Evolutionary conservation across 2,797 vertebrate genomes (phyloP).

Genomic region (Sitta carolinensis): DNA sequence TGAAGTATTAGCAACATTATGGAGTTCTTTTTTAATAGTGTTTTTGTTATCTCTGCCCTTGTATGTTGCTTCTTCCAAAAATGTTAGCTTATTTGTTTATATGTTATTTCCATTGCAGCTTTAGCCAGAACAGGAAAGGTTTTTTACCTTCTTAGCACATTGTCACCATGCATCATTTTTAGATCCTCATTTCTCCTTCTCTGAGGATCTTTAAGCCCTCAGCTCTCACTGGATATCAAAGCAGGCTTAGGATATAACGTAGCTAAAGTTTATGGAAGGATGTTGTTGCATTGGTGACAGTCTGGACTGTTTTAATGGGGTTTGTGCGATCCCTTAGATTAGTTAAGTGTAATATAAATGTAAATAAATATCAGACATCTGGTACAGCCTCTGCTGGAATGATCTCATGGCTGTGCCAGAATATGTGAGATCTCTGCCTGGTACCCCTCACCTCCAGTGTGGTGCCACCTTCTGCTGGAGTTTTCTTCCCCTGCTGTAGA

Average conservation of each 20-base stretch:
- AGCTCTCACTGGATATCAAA: neutral
- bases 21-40: neutral
- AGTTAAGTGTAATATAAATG: neutral
- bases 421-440: neutral
- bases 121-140: neutral
- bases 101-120: constrained; percentile 22
- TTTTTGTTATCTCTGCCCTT: constrained; percentile 57
- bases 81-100: constrained; percentile 43
- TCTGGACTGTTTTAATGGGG: neutral
- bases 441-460: neutral
- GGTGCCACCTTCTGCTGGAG: neutral
- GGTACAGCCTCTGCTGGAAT: neutral
- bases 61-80: neutral
- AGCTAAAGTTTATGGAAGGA: neutral
- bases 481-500: neutral
- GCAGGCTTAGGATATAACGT: neutral
- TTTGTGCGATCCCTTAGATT: neutral
- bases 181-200: constrained; percentile 34
- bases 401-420: neutral
- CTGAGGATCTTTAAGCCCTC: constrained; percentile 7
- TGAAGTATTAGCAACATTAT: neutral
- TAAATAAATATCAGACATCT: neutral
- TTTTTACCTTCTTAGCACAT: constrained; percentile 27
- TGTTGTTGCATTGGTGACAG: neutral
- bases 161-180: constrained; percentile 32